These are phyloP conservation scores for Zaprionus kolodkinae DNA, from an alignment of 1,140 invertebrate species.

Conservation along the genomic window DNA sequence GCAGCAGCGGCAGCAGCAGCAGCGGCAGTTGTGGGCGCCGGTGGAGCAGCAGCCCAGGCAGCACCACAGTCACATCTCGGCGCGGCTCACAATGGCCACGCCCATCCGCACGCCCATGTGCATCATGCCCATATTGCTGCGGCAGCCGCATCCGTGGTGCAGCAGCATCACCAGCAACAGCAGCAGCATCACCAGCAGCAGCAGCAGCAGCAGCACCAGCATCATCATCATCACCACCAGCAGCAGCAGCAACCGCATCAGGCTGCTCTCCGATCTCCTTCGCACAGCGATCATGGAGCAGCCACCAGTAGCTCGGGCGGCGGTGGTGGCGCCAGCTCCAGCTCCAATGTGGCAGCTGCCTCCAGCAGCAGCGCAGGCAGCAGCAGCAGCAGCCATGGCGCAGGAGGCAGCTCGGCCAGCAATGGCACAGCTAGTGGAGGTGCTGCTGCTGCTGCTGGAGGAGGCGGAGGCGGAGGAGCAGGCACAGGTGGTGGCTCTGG, in stretches of 20 bases:
- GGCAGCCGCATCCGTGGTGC: conserved; percentile 59
- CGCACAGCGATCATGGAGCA: conserved; percentile 67
- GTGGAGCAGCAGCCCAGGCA: conserved; percentile 31
- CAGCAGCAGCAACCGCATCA: conserved; percentile 68
- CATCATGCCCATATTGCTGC: conserved; percentile 69
- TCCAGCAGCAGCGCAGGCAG: conserved; percentile 82
- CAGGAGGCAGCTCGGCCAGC: conserved; percentile 66
- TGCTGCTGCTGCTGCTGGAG: conserved; percentile 31
- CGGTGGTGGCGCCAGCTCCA: conserved; percentile 30
- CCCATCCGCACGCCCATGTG: conserved; percentile 43
- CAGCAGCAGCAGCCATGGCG: conserved; percentile 69
- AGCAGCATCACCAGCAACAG: conserved; percentile 61
- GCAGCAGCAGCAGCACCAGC: conserved; percentile 68
- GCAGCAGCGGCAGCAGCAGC: conserved; percentile 38
- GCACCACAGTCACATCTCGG: conserved; percentile 61
- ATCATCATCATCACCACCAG: conserved; percentile 47
- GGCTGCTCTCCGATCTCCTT: conserved; percentile 56
- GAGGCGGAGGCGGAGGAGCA: conserved; percentile 22
- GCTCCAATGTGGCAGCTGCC: conserved; percentile 80
- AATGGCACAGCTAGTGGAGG: conserved; percentile 38
- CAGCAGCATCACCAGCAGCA: conserved; percentile 70
- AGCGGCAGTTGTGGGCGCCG: conserved; percentile 11
- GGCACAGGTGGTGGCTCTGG: conserved; percentile 70
- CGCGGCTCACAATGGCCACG: conserved; percentile 38
- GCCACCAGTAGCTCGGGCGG: conserved; percentile 57